Evolutionary conservation across 2,797 vertebrate genomes (phyloP).

Genomic region (Notamacropus eugenii): DNA sequence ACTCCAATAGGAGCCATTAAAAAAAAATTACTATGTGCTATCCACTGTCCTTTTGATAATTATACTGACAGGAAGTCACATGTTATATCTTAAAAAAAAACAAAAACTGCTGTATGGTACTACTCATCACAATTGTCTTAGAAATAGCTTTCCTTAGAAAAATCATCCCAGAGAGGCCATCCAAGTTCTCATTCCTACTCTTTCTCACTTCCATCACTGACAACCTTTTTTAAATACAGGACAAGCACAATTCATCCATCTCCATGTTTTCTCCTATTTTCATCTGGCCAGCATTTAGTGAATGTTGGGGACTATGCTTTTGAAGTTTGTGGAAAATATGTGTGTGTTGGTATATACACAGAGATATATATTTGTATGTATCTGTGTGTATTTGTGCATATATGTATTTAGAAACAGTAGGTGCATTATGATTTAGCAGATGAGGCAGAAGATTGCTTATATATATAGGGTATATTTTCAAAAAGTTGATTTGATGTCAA

Average conservation of each 20-base stretch:
- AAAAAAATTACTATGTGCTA: background rate
- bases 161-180: slow-evolving; percentile 22
- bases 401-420: slow-evolving; percentile 44
- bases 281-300: slow-evolving; percentile 48
- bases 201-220: slow-evolving; percentile 30
- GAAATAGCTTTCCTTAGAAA: slow-evolving; percentile 61
- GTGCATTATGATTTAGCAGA: slow-evolving; percentile 56
- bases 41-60: background rate
- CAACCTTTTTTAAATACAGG: slow-evolving; percentile 21
- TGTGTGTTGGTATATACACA: background rate
- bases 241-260: slow-evolving; percentile 12
- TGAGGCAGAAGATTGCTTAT: slow-evolving; percentile 63
- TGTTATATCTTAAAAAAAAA: background rate
- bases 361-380: background rate
- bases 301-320: slow-evolving; percentile 15
- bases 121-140: slow-evolving; percentile 38
- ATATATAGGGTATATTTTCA: slow-evolving; percentile 48
- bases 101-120: background rate
- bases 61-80: slow-evolving; percentile 40
- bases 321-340: background rate
- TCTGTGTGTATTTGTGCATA: background rate
- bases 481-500: slow-evolving; percentile 42
- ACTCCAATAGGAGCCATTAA: background rate
- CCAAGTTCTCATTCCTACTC: background rate
- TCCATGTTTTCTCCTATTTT: slow-evolving; percentile 33